Evolutionary conservation across 2,888 invertebrate genomes (phyloP), one percentile per base, ranked within the genome.

Genomic region (Lydus trimaculatus): DNA sequence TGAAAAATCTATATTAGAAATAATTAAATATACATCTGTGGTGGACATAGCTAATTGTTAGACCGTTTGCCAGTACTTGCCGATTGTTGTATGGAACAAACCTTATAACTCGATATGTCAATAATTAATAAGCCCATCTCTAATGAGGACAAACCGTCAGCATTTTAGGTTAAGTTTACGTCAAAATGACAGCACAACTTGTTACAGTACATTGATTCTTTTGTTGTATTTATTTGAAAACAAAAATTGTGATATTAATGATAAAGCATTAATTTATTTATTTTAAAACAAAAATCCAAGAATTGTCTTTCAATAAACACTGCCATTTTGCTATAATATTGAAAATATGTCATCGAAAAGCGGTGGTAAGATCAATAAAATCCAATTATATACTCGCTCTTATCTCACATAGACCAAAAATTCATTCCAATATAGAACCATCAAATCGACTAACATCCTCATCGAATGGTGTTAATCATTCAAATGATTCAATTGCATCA

Each of bases 401-500:
- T 23, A 7, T 39, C 36, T 43, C 1, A 20, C n/a, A 33, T 4
- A 31, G 15, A 43, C 3, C 5, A 6, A 2, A 17, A n/a, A 17
- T 48, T 25, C 13, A 9, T 5, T 25, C 5, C 0, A 25, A 13
- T 5, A 52, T 52, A 52, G 52, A 52, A 52, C 5, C 52, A 25
- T 9, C 23, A 25, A 52, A 23, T 52, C 52, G 13, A 25, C 13
- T 13, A 52, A 23, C 25, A n/a, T n/a, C n/a, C n/a, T n/a, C n/a
- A 52, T 25, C 23, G 13, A 52, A 31, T 72, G 75, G 79, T 48
- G 81, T 79, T n/a, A 84, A 83, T 72, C 84, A 84, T 6, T 82
- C 82, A 61, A 83, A 81, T 71, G 84, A 85, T 70, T 83, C 82
- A 28, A 64, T 81, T 58, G 9, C 52, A 23, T 80, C 81, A 48